Conservation (phyloP, 2,113 vertebrate genomes). For the Camelus bactrianus region DNA sequence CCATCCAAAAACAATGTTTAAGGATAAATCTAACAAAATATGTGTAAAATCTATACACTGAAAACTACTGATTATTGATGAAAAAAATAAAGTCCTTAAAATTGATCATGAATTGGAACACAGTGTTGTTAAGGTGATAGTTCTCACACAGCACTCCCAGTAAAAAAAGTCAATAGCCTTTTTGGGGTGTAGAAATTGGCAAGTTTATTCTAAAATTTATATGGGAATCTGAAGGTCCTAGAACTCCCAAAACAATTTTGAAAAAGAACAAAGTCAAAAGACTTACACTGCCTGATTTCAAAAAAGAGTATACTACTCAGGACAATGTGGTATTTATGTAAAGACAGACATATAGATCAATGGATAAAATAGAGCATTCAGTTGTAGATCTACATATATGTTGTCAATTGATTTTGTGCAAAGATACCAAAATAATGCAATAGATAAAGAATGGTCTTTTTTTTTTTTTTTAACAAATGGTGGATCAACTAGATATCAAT, state of each 20-base stretch:
- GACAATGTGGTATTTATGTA: neutral
- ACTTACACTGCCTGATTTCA: neutral
- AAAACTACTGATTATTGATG: slow-evolving; percentile 7
- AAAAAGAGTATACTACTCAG: slow-evolving; percentile 30
- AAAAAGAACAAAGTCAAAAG: neutral
- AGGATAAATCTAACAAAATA: slow-evolving; percentile 4
- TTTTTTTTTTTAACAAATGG: neutral
- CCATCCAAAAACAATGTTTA: neutral
- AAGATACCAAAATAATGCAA: neutral
- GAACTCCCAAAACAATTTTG: neutral
- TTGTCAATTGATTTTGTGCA: neutral
- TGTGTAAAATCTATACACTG: neutral
- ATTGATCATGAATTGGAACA: neutral
- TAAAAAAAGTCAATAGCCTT: neutral
- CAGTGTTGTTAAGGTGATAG: neutral
- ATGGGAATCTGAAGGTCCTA: neutral
- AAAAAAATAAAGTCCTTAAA: slow-evolving; percentile 38
- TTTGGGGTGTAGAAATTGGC: neutral
- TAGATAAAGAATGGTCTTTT: neutral
- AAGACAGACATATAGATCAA: neutral
- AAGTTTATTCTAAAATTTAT: neutral
- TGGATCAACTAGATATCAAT: neutral
- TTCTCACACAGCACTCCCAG: neutral
- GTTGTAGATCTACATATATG: neutral
- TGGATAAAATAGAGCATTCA: neutral